Percentiles rank a stretch among this genome's conserved stretches.
Evolutionary conservation across 1,140 invertebrate species (phyloP).

Genomic region (Zaprionus capensis): DNA sequence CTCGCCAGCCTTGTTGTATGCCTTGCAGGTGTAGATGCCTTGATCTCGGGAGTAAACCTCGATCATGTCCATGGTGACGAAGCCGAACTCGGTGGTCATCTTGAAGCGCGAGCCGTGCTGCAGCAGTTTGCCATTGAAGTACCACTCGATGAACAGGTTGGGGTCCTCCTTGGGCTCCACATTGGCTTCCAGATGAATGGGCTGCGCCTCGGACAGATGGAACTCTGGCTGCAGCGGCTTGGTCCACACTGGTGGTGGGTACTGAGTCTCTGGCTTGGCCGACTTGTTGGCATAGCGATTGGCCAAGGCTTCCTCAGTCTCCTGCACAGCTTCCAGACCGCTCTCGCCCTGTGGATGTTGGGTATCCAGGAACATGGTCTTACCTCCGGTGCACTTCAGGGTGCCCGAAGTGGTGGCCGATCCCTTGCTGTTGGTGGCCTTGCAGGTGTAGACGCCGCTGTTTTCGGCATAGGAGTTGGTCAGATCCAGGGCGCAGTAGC

Average conservation of each 20-base stretch:
- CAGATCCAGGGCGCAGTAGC: conserved; percentile 93
- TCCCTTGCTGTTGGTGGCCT: conserved; percentile 95
- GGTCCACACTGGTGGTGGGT: conserved; percentile 94
- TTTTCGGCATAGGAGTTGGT: conserved; percentile 93
- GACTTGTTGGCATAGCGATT: conserved; percentile 88
- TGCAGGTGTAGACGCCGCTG: conserved; percentile 95
- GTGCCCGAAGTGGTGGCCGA: conserved; percentile 94
- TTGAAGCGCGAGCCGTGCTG: conserved; percentile 94
- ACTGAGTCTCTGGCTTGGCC: conserved; percentile 89
- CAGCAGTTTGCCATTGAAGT: conserved; percentile 94
- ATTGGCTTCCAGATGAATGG: conserved; percentile 95
- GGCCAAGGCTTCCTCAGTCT: conserved; percentile 91
- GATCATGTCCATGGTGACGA: conserved; percentile 94
- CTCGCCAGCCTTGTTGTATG: conserved; percentile 93
- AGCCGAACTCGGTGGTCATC: conserved; percentile 95
- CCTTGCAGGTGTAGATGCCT: conserved; percentile 96
- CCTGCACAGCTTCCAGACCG: conserved; percentile 93
- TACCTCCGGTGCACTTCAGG: conserved; percentile 91
- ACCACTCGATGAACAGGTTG: conserved; percentile 97
- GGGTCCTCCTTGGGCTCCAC: conserved; percentile 99
- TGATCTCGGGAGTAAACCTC: conserved; percentile 97
- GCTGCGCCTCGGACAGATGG: conserved; percentile 94
- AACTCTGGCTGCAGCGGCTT: conserved; percentile 92
- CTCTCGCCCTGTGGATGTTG: conserved; percentile 95
- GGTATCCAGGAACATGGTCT: conserved; percentile 92